Evolutionary conservation across 1,140 invertebrate genomes (phyloP), one percentile per base, ranked within the genome.

Genomic region (Chrysomallon squamiferum): DNA sequence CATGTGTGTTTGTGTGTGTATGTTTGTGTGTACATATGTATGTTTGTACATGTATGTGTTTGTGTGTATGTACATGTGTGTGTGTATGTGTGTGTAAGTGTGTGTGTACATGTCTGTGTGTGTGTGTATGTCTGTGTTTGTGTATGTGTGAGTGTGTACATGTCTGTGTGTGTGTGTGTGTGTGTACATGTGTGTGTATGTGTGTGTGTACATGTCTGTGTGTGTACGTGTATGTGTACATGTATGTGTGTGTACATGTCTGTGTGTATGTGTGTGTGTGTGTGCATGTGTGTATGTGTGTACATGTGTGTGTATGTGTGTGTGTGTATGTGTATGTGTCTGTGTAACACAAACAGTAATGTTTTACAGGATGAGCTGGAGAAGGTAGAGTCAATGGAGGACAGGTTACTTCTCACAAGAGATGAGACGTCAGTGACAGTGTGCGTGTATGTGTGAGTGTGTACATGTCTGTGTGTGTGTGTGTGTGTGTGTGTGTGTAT

Each of bases 171-270:
- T n/a, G n/a, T n/a, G n/a, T 27, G 35, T 60, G 33, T 20, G 35
- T 43, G 33, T 25, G 29, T 60, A 38, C n/a, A n/a, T n/a, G 41
- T n/a, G 41, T 43, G 41, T 1, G 41, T 43, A n/a, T 13, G 41
- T 43, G 41, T 43, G 11, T n/a, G n/a, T 43, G 41, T n/a, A 43
- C n/a, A n/a, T 43, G 1, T 43, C 11, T 43, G 41, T 43, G 41
- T 13, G 41, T 43, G 41, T n/a, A 43, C n/a, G 41, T 13, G 41
- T 43, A n/a, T 43, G 41, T 52, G 30, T 30, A 29, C 25, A 33
- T 50, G 45, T 52, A 25, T 62, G 60, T 62, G 30, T 62, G 60
- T 52, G 30, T 62, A 29, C 52, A 18, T 52, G 27, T 50, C 18
- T 52, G 45, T 43, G 13, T 43, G 18, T 43, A 25, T 60, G 35